These are phyloP conservation scores for Dorcus parallelipipedus DNA, from an alignment of 2,888 invertebrate species.

Conservation along the genomic window DNA sequence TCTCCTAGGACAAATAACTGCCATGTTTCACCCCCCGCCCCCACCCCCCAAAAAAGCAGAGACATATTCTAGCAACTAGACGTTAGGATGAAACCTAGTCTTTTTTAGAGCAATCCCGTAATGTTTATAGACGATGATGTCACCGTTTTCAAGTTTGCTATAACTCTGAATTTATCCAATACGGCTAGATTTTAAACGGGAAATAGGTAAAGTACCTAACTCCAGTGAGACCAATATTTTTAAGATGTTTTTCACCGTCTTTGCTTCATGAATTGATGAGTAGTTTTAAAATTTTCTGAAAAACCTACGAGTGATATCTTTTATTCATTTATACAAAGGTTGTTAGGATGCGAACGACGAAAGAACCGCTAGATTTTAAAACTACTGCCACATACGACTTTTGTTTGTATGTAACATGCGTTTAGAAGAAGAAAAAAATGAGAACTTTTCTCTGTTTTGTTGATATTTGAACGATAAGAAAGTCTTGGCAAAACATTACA, in stretches of 20 bases:
- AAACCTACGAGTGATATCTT: conserved; percentile 4
- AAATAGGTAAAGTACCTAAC: conserved; percentile 15
- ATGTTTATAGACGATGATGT: conserved; percentile 20
- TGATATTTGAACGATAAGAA: conserved; percentile 1
- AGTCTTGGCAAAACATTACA: background rate
- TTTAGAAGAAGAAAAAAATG: background rate
- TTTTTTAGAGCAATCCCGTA: conserved; percentile 37
- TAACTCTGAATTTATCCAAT: conserved; percentile 5
- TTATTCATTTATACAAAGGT: conserved; percentile 3
- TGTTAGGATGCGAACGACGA: conserved; percentile 3
- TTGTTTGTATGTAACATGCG: conserved; percentile 13
- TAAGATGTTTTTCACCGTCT: conserved; percentile 37
- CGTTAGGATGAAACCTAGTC: conserved; percentile 11
- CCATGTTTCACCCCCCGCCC: conserved; percentile 11
- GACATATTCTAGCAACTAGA: conserved; percentile 7
- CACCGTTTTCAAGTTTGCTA: conserved; percentile 13
- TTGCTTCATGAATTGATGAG: conserved; percentile 18
- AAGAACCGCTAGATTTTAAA: conserved; percentile 14
- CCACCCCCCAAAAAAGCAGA: conserved; percentile 3
- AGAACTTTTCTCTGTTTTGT: conserved; percentile 4
- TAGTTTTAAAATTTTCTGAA: conserved; percentile 16
- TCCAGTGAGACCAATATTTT: conserved; percentile 48
- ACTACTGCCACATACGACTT: conserved; percentile 18
- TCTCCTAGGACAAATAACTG: conserved; percentile 13
- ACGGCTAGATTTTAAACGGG: conserved; percentile 3